Conservation (phyloP, 2,888 invertebrate genomes). For the Pantelozetes paolii region DNA sequence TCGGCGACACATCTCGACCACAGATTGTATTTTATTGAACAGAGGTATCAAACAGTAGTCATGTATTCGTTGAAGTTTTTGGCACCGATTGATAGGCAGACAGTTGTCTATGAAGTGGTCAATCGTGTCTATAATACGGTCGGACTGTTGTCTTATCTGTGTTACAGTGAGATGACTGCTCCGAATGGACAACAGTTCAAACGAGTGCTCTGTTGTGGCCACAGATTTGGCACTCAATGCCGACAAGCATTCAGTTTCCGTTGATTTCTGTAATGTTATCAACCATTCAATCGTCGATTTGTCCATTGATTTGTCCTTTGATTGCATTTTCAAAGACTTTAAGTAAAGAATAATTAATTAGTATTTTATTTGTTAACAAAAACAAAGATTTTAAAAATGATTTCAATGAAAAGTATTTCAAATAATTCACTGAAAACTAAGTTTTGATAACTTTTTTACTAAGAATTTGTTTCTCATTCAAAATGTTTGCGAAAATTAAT, state of each 20-base stretch:
- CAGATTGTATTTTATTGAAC: slow-evolving; percentile 2
- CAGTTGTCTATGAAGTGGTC: slow-evolving; percentile 42
- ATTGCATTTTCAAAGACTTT: neutral
- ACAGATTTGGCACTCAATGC: slow-evolving; percentile 84
- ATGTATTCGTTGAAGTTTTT: slow-evolving; percentile 37
- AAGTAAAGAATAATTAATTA: neutral
- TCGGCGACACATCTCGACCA: slow-evolving; percentile 38
- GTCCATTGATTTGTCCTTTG: slow-evolving; percentile 17
- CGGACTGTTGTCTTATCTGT: slow-evolving; percentile 36
- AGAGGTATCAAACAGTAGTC: slow-evolving; percentile 31
- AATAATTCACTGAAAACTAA: neutral
- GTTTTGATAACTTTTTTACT: neutral
- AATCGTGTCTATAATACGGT: slow-evolving; percentile 38
- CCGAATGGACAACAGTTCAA: slow-evolving; percentile 51
- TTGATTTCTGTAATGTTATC: slow-evolving; percentile 66
- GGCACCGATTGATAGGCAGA: slow-evolving; percentile 14
- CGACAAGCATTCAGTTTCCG: slow-evolving; percentile 82
- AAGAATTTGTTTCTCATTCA: neutral
- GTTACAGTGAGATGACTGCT: slow-evolving; percentile 45
- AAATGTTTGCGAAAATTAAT: neutral
- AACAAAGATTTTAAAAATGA: neutral
- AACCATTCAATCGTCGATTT: slow-evolving; percentile 61
- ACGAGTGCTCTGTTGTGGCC: slow-evolving; percentile 59
- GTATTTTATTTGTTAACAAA: no score
- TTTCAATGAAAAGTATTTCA: neutral